Base-by-base conservation (phyloP, 2,113 vertebrate genomes). In the Phrynocephalus versicolor region DNA sequence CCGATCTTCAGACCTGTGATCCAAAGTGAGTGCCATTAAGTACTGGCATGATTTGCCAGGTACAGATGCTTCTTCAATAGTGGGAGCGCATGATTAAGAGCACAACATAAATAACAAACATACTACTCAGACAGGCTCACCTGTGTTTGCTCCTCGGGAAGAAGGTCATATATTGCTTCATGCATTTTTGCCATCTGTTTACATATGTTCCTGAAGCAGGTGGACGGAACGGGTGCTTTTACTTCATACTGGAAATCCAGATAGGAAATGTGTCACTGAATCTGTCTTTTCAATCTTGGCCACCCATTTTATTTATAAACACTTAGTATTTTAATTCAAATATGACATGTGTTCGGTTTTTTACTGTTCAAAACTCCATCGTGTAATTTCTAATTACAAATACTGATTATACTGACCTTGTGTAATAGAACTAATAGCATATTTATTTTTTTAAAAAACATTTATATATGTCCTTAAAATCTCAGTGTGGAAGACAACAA, bases 181-280 rank as follows among this genome's bases (percentile, higher is more conserved):
- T 99, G 98, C 98, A 99, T 99, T 95, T 99, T 99, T 9, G 97
- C 95, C 97, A 98, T 98, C 93, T 99, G 99, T 91, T 99, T 99
- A 87, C 98, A 99, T 94, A 99, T 97, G 91, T 98, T 98, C 83
- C 99, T 97, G 96, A 99, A 98, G 93, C 98, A 99, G 8, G 96
- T 87, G 3, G 99, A 99, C 23, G 98, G 98, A 96, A 99, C 99
- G 1, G 98, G 99, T 67, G 99, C 98, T 93, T 99, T 99, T 88
- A 99, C 99, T 86, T 99, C 99, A 83, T 99, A 99, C 99, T 99
- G 96, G 23, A 78, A 94, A 83, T 73, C 64, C 91, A 93, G 84
- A 82, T 33, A 92, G 16, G 21, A 35, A 73, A 51, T 0, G 18
- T 7, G 57, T 92, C 80, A 92, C n/a, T 18, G 77, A 9, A 64